Evolutionary conservation across 2,797 vertebrate species (phyloP), one percentile per base, ranked within the genome.

Genomic region (Neosalanx taihuensis): DNA sequence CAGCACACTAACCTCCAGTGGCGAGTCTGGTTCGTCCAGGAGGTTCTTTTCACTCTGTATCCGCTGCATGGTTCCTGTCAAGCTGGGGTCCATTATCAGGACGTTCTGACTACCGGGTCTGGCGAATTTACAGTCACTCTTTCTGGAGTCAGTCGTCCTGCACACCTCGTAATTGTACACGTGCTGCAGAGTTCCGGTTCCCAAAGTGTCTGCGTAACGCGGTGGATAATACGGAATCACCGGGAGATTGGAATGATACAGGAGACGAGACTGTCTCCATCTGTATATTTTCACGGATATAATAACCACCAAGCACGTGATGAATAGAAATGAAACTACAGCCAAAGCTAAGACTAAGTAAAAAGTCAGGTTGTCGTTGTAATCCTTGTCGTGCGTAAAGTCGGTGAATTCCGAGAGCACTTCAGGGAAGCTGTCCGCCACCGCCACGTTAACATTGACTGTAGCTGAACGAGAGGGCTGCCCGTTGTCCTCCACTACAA

Each of bases 401-500:
- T 81, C 70, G 26, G 26, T 63, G 33, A 74, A 73, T 63, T 79
- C 81, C 26, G 74, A 71, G 17, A 79, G 77, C 23, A 74, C 69
- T 75, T 79, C 60, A 70, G 41, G 23, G 70, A 77, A 26, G 69
- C 67, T 59, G 82, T 92, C 90, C 76, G 86, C 90, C 37, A 94
- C 72, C 0, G 83, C 90, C 76, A 94, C 81, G 0, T 88, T 90
- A 59, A 89, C 82, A 77, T 86, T 90, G 51, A 93, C 85, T 81
- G 90, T 82, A 60, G 91, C 85, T 1, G 92, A 93, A 69, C 91
- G 90, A 84, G 91, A 85, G 3, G 90, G 92, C 78, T 92, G 90
- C 2, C 93, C 92, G 23, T 92, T 94, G 85, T 95, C 94, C 81
- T 92, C 90, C 66, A 93, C 90, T 0, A 78, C 68, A 74, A 85